Evolutionary conservation across 2,113 vertebrate species (phyloP).

Genomic region (Otus sunia): DNA sequence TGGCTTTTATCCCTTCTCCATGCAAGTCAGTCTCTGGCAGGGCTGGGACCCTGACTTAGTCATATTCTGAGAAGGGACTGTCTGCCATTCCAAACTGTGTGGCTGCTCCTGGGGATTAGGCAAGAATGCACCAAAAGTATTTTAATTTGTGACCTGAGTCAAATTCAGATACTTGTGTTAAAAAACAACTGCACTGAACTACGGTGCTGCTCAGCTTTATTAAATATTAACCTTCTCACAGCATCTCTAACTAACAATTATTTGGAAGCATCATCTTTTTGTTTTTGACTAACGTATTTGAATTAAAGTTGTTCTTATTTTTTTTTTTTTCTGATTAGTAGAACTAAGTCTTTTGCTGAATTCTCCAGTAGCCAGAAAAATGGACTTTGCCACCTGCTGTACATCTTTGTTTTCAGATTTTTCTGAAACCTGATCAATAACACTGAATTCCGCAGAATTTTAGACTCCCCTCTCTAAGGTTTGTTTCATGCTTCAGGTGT

Average conservation of each 20-base stretch:
- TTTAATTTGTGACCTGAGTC: background rate
- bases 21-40: background rate
- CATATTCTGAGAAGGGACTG: background rate
- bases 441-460: background rate
- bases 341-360: background rate
- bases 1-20: background rate
- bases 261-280: background rate
- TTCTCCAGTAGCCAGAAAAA: constrained; percentile 44
- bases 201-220: background rate
- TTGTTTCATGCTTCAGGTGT: background rate
- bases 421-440: constrained; percentile 30
- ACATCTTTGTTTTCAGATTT: constrained; percentile 17
- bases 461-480: background rate
- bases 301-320: background rate
- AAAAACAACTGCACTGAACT: background rate
- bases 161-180: background rate
- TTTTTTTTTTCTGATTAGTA: background rate
- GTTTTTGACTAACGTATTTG: background rate
- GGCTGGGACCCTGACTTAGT: background rate
- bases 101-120: background rate
- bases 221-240: background rate
- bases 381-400: constrained; percentile 19
- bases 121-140: background rate
- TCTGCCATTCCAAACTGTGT: background rate
- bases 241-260: background rate